A percentile compares a stretch with the other conserved stretches of the same genome.
These are phyloP conservation scores for Eurytoma californica DNA, from an alignment of 2,888 invertebrate species.

Conservation along the genomic window DNA sequence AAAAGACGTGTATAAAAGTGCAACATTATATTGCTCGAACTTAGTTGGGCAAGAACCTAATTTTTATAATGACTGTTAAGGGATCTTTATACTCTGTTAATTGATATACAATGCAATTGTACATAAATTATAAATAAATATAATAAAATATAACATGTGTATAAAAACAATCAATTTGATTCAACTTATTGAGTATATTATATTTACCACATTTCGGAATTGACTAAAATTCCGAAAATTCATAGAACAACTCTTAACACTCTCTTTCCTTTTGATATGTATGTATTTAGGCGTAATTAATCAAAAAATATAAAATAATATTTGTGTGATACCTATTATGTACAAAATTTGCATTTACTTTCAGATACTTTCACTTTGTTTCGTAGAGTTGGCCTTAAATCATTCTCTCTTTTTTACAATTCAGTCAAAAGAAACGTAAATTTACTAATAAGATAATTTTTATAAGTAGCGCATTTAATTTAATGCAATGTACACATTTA, in stretches of 20 bases:
- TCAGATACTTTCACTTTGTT: conserved; percentile 49
- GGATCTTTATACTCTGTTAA: conserved; percentile 11
- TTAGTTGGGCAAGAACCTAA: background rate
- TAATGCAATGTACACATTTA: conserved; percentile 2
- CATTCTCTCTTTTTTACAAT: conserved; percentile 5
- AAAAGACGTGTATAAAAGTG: conserved; percentile 17
- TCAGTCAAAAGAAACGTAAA: conserved; percentile 16
- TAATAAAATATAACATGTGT: conserved; percentile 19
- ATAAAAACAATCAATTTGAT: conserved; percentile 32
- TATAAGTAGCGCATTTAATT: conserved; percentile 16
- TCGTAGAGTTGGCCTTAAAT: conserved; percentile 9
- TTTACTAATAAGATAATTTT: conserved; percentile 22
- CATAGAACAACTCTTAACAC: conserved; percentile 5
- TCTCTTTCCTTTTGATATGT: conserved; percentile 37
- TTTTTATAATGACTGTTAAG: conserved; percentile 19
- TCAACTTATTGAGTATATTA: conserved; percentile 20
- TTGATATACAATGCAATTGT: background rate
- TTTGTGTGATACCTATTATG: background rate
- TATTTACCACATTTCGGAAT: background rate
- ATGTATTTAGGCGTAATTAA: conserved; percentile 10
- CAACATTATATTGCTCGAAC: background rate
- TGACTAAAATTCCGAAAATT: background rate
- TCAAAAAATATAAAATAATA: conserved; percentile 17
- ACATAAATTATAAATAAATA: background rate
- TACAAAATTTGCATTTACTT: conserved; percentile 35